These are phyloP conservation scores for Cotesia congregata DNA, from an alignment of 2,888 invertebrate genomes.

Conservation along the genomic window DNA sequence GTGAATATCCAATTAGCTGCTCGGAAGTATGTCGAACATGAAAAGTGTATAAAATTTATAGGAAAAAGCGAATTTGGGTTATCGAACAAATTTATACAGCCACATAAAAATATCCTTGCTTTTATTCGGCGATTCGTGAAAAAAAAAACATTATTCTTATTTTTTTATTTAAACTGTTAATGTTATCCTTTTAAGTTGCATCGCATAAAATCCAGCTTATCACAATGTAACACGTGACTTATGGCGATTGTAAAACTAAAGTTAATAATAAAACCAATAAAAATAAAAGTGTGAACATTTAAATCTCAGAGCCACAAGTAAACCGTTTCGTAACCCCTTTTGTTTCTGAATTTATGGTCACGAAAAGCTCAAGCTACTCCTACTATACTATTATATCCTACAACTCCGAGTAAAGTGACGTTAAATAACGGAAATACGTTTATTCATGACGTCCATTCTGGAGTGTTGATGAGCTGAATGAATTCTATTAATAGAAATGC, in stretches of 20 bases:
- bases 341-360: constrained; percentile 37
- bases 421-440: constrained; percentile 24
- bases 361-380: constrained; percentile 20
- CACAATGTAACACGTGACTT: background rate
- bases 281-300: background rate
- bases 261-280: background rate
- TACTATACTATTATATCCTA: background rate
- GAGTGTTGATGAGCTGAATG: background rate
- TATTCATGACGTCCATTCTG: background rate
- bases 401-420: constrained; percentile 16
- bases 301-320: constrained; percentile 9
- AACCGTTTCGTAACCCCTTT: constrained; percentile 38
- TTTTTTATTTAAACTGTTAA: background rate
- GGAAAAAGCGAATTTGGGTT: background rate
- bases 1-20: background rate
- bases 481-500: background rate
- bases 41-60: background rate
- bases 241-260: constrained; percentile 1
- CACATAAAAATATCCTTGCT: background rate
- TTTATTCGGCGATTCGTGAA: background rate
- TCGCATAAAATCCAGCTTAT: background rate
- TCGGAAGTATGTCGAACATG: background rate
- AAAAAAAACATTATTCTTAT: background rate
- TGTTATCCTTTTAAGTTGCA: background rate
- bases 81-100: background rate